A percentile compares a stretch with the other conserved stretches of the same genome.
These are phyloP conservation scores for Mastomys natalensis DNA, from an alignment of 2,113 vertebrate species.

Conservation along the genomic window DNA sequence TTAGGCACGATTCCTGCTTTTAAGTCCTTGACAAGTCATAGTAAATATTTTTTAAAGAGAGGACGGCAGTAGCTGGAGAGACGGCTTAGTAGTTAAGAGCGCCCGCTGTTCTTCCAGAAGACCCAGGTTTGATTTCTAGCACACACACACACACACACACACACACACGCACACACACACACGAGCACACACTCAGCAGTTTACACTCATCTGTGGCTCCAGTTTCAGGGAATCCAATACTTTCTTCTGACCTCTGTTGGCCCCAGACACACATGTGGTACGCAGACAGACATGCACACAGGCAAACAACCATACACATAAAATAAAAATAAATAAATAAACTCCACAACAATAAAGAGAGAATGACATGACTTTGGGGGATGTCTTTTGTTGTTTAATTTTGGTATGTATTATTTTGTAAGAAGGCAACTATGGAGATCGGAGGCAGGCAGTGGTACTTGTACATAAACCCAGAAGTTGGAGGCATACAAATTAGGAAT, in stretches of 20 bases:
- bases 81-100: neutral
- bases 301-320: neutral
- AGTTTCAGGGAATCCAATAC: neutral
- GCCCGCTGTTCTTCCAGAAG: neutral
- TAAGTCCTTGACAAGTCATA: conserved; percentile 32
- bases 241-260: neutral
- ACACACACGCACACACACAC: neutral
- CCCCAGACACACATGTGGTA: neutral
- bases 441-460: neutral
- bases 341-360: neutral
- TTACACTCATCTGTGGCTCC: neutral
- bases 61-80: neutral
- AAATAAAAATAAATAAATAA: neutral
- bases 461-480: neutral
- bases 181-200: neutral
- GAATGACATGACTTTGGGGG: neutral
- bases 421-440: neutral
- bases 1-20: conserved; percentile 3
- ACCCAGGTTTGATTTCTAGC: neutral
- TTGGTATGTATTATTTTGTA: neutral
- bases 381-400: neutral
- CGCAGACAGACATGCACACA: neutral
- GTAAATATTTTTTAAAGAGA: neutral
- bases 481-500: neutral
- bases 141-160: neutral